Conservation (phyloP, 2,888 invertebrate species). For the Campoletis raptor region DNA sequence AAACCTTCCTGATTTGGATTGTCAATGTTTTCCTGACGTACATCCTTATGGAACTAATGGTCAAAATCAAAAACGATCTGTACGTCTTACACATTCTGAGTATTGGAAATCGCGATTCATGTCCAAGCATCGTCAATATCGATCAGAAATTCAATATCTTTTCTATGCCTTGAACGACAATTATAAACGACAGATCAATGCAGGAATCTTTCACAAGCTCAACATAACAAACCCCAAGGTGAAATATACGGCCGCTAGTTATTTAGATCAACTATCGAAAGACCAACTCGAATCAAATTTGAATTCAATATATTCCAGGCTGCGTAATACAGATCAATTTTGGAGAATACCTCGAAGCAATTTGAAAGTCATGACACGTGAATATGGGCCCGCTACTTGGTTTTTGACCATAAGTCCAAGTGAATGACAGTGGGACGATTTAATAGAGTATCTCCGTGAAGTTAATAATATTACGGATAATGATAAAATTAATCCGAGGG, state of each 20-base stretch:
- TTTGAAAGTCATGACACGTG: no score
- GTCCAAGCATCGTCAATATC: conserved; percentile 71
- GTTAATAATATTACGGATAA: no score
- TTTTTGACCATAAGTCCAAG: no score
- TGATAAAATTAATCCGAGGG: no score
- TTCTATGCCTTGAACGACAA: conserved; percentile 71
- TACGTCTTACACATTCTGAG: conserved; percentile 66
- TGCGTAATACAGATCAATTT: conserved; percentile 63
- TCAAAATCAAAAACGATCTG: conserved; percentile 54
- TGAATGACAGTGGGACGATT: no score
- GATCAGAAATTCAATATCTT: conserved; percentile 70
- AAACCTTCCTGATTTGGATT: not conserved
- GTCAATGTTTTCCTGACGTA: conserved; percentile 55
- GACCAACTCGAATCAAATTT: conserved; percentile 68
- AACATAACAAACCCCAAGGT: conserved; percentile 56
- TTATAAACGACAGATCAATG: no score
- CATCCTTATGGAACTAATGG: conserved; percentile 45
- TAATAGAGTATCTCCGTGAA: no score
- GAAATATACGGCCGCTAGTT: conserved; percentile 62
- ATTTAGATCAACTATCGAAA: conserved; percentile 62
- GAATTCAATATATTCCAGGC: conserved; percentile 63
- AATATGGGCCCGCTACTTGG: no score
- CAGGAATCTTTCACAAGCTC: conserved; percentile 49
- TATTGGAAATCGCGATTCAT: conserved; percentile 69
- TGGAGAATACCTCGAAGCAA: conserved; percentile 20